Evolutionary conservation across 1,140 invertebrate genomes (phyloP), one percentile per base, ranked within the genome.

Genomic region (Ceratosolen fusciceps): DNA sequence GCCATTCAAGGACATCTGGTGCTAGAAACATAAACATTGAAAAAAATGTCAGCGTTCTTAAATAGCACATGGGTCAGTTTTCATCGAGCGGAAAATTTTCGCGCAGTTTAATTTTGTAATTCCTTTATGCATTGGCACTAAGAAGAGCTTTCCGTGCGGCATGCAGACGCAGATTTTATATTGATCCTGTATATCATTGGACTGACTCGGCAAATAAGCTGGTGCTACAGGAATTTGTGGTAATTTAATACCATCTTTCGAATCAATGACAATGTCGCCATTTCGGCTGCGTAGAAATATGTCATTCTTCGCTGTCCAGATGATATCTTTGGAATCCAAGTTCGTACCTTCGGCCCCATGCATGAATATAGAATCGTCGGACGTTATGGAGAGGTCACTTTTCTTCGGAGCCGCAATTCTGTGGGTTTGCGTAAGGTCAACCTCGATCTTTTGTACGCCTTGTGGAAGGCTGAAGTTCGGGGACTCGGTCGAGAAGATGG

Each of bases 111-210:
- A 91, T 79, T 68, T 88, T 83, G 82, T 84, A 82, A 88, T 92
- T 24, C 91, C 92, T 4, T 88, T 90, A 19, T 92, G 92, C 4
- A 95, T 92, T 0, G 94, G 93, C 5, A 97, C 92, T 80, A 93
- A 92, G 83, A 96, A 97, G 10, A 97, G 86, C 84, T 94, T 95
- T 0, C 96, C 96, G 79, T 94, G 91, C 0, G 96, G 96, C 95
- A 96, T 96, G 84, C 96, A 97, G 2, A 97, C 93, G 80, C 96
- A 97, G 3, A 97, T 91, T 90, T 97, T 97, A 85, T 94, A 97
- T 85, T 96, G 95, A 0, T 77, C 91, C 84, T 82, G 91, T 74
- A 86, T 84, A 31, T 74, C 43, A 65, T 90, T 89, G 3, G 85
- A 87, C 2, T 81, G 79, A 81, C 77, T 86, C 0, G 81, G 82